phyloP scores from a whole-genome alignment of 2,888 invertebrate species.

The Sphaerophoria taeniata region DNA sequence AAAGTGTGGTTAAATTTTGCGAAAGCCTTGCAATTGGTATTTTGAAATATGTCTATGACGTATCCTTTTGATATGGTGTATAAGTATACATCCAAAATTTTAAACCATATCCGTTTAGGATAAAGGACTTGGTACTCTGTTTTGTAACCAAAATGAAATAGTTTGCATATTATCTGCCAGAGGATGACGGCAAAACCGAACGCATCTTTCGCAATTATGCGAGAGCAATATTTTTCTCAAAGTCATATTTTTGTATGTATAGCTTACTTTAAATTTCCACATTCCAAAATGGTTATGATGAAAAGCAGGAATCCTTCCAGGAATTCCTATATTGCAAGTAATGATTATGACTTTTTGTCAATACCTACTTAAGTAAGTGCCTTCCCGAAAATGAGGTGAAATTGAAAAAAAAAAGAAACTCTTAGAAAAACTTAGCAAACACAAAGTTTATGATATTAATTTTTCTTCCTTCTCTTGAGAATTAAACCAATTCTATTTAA shows the following conservation, averaged over 20 bases:
- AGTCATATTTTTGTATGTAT: conserved; percentile 10
- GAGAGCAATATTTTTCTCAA: neutral
- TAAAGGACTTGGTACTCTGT: neutral
- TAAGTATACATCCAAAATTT: neutral
- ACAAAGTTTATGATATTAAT: neutral
- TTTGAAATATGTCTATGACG: conserved; percentile 15
- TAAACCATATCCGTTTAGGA: neutral
- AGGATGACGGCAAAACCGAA: conserved; percentile 30
- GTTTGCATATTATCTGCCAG: conserved; percentile 29
- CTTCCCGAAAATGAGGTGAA: no score
- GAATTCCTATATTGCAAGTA: neutral
- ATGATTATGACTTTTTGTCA: no score
- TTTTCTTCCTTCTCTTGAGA: neutral
- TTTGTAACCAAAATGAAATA: conserved; percentile 35
- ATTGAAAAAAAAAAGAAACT: no score
- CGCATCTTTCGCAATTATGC: conserved; percentile 23
- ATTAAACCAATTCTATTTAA: neutral
- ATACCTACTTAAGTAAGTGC: no score
- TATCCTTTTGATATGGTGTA: neutral
- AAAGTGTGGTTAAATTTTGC: conserved; percentile 33
- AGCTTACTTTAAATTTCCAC: no score
- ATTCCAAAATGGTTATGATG: no score
- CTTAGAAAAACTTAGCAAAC: no score
- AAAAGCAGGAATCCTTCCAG: no score
- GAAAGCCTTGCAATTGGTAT: conserved; percentile 32